These are phyloP conservation scores for Sebastes ruberrimus DNA, from an alignment of 2,797 vertebrate genomes.

Conservation along the genomic window DNA sequence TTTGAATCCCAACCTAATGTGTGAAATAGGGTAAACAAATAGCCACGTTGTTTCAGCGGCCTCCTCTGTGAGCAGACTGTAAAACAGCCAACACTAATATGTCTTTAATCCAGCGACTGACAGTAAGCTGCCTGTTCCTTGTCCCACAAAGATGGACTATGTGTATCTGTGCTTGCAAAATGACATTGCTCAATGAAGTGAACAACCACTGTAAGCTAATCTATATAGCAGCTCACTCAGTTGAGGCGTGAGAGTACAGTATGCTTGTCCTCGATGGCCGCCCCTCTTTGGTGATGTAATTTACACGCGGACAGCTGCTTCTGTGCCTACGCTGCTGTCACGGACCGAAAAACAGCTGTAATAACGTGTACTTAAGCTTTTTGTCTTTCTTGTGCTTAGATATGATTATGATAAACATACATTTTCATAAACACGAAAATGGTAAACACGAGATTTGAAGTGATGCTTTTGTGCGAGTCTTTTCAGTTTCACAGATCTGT, in stretches of 20 bases:
- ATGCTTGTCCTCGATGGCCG: constrained; percentile 6
- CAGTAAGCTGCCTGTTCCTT: not conserved
- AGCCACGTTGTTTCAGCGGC: not conserved
- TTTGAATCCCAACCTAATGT: not conserved
- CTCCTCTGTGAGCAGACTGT: constrained; percentile 12
- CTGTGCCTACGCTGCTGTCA: not conserved
- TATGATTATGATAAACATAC: not conserved
- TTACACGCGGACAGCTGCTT: constrained; percentile 13
- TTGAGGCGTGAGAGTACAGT: constrained; percentile 38
- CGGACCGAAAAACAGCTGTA: not conserved
- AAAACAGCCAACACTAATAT: constrained; percentile 20
- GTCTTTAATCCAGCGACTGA: constrained; percentile 23
- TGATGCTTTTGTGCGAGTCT: no score
- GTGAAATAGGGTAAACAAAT: not conserved
- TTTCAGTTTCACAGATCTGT: no score
- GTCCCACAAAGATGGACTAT: not conserved
- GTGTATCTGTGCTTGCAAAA: constrained; percentile 43
- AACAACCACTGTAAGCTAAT: constrained; percentile 44
- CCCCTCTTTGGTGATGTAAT: constrained; percentile 12
- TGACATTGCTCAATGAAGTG: constrained; percentile 55
- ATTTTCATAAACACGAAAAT: not conserved
- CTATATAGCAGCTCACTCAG: constrained; percentile 62
- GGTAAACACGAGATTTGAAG: no score
- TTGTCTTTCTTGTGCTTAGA: not conserved
- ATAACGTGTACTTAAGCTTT: not conserved